phyloP scores from a whole-genome alignment of 2,113 vertebrate species.

The Cromileptes altivelis region DNA sequence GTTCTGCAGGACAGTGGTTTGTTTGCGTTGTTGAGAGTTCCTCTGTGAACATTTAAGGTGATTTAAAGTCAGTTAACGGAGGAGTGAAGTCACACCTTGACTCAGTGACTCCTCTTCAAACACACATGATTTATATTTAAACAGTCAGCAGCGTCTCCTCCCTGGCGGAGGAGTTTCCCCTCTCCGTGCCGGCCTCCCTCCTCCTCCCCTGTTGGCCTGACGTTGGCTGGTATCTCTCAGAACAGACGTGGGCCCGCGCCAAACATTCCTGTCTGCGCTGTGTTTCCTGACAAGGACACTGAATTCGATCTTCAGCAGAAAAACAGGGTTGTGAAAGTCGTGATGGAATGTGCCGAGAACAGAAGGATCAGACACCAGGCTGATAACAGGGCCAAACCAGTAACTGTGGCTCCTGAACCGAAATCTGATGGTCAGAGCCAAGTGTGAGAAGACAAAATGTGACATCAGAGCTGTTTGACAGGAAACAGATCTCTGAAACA shows the following conservation, averaged over 20 bases:
- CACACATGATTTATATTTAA: constrained; percentile 1
- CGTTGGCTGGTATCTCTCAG: constrained; percentile 60
- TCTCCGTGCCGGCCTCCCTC: constrained; percentile 27
- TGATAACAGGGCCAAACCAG: neutral
- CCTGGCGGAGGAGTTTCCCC: constrained; percentile 35
- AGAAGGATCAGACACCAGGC: neutral
- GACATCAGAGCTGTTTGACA: too few species aligned
- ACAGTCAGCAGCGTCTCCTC: constrained; percentile 15
- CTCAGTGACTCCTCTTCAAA: neutral
- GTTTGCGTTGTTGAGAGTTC: neutral
- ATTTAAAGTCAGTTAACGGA: neutral
- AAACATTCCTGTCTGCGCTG: constrained; percentile 62
- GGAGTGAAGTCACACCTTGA: neutral
- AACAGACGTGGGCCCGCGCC: constrained; percentile 15
- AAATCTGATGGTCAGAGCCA: neutral
- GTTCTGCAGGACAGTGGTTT: neutral
- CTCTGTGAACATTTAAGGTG: neutral
- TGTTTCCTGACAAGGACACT: constrained; percentile 51
- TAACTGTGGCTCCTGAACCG: too few species aligned
- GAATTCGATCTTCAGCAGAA: neutral
- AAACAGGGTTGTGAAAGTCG: neutral
- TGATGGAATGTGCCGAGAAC: neutral
- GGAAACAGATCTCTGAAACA: too few species aligned
- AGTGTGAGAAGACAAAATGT: neutral
- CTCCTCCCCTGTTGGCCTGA: constrained; percentile 26